phyloP scores from a whole-genome alignment of 2,797 vertebrate species.

The Micromesistius poutassou region DNA sequence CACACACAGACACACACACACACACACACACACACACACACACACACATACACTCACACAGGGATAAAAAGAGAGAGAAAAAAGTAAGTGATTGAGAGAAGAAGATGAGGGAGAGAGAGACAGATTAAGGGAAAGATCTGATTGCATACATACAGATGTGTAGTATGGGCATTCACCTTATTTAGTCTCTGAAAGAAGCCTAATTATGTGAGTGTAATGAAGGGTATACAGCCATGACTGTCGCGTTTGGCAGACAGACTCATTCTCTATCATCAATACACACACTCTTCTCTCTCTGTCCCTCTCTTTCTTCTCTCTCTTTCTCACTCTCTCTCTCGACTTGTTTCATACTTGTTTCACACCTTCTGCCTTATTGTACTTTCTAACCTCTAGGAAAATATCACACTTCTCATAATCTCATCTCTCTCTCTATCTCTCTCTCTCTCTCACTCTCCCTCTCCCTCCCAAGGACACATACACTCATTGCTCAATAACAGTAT shows the following conservation, averaged over 20 bases:
- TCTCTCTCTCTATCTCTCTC: no score
- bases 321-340: conserved; percentile 4
- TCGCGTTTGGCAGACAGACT: conserved; percentile 6
- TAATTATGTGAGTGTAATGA: conserved; percentile 52
- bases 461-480: neutral
- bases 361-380: neutral
- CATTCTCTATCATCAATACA: neutral
- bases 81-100: neutral
- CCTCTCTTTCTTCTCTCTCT: neutral
- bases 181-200: conserved; percentile 46
- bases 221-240: conserved; percentile 31
- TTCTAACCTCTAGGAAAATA: neutral
- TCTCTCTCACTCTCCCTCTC: no score
- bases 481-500: neutral
- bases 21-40: conserved; percentile 33
- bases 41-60: conserved; percentile 28
- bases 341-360: neutral
- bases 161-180: conserved; percentile 49
- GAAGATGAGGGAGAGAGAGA: neutral
- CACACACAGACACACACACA: neutral
- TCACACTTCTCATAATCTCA: neutral
- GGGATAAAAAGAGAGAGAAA: neutral
- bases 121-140: neutral
- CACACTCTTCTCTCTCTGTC: neutral
- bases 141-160: neutral